These are phyloP conservation scores for Jordanella pulchra DNA, from an alignment of 2,797 vertebrate species.

Conservation along the genomic window DNA sequence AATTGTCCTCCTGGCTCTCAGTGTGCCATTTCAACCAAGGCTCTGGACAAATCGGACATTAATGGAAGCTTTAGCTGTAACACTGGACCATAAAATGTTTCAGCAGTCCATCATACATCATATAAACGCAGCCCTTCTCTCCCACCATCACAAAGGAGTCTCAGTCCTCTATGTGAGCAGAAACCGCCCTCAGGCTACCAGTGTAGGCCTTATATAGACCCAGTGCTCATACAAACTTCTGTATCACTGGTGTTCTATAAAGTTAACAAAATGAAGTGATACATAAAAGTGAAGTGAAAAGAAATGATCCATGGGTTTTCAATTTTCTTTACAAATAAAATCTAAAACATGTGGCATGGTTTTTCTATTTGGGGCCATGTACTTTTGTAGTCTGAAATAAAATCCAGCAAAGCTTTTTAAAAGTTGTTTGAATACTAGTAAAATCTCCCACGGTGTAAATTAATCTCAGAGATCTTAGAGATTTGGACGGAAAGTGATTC, in stretches of 20 bases:
- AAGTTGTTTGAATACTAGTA: no score
- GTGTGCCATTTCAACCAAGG: conserved; percentile 14
- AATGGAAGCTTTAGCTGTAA: conserved; percentile 57
- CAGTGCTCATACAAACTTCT: conserved; percentile 9
- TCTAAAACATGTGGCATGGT: no score
- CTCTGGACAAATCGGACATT: conserved; percentile 52
- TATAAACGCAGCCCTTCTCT: conserved; percentile 17
- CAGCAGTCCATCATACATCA: conserved; percentile 37
- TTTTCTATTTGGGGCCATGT: background rate
- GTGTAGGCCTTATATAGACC: conserved; percentile 36
- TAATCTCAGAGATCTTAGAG: background rate
- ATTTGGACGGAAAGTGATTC: no score
- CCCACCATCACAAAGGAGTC: conserved; percentile 23
- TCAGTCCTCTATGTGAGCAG: conserved; percentile 24
- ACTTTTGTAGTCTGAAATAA: background rate
- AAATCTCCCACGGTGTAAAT: background rate
- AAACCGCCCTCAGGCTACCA: conserved; percentile 44
- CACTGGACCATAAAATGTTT: conserved; percentile 32
- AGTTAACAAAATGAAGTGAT: background rate
- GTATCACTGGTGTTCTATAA: background rate
- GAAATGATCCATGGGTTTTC: background rate
- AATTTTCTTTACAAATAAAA: background rate
- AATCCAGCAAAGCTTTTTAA: background rate
- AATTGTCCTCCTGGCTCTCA: conserved; percentile 19
- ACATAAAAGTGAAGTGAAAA: background rate